Base-by-base conservation (phyloP, 2,888 invertebrate genomes). In the Athalia rosae region DNA sequence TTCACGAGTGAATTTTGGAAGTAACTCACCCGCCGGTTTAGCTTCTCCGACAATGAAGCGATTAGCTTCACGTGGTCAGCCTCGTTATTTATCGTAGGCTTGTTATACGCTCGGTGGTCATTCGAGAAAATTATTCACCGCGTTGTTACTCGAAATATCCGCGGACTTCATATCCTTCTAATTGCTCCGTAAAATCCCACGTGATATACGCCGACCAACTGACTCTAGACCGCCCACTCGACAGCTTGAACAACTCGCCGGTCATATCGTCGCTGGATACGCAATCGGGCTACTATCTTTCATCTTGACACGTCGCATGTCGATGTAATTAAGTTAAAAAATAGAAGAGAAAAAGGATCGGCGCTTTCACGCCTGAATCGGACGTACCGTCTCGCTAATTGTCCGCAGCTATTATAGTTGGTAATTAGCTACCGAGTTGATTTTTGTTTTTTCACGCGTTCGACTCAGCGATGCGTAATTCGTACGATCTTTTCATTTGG, bases 111-210 rank as follows among this genome's bases (percentile, higher is more conserved):
- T 82, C 81, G 82, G 79, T 80, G 82, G 83, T 84, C 71, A 45
- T 61, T 62, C 48, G 61, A 48, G 28, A 15, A 50, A 74, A 74
- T 74, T 74, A 74, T 74, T 74, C 74, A 74, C 50, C 28, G 28
- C 13, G 74, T 74, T 74, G 15, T 62, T 50, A 47, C 61, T 61
- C 48, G 9, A 48, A 61, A 74, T 28, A 47, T 61, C 15, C 74
- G 7, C 13, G 59, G 61, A 74, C 74, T 48, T 74, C 74, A 62
- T 50, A 50, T 62, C 74, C n/a, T 59, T 74, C 74, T 61, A 85
- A 85, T 86, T 85, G 83, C 85, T 84, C 87, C 86, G 84, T 85
- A 86, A 87, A 87, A 87, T 87, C 87, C 86, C 84, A 80, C 61
- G 28, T 28, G 28, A 28, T 28, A 28, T 28, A 28, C 28, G 28